Base-by-base conservation (phyloP, 2,797 vertebrate species). In the Myiotriccus ornatus region DNA sequence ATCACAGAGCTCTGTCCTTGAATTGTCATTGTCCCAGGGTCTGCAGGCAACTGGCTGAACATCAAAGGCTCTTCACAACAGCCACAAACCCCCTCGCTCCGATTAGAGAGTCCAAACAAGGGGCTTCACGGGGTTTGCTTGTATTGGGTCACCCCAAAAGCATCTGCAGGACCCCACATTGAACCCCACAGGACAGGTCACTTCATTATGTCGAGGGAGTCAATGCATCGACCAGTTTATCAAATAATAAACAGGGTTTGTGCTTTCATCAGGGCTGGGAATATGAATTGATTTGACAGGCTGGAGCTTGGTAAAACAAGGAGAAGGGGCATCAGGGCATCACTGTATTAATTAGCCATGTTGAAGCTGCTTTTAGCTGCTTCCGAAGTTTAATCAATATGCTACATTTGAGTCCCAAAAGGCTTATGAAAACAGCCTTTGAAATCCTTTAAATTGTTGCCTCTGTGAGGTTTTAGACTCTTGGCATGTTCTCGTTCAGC, bases 331-430 rank as follows among this genome's bases (percentile, higher is more conserved):
- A 96, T 95, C 44, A 3, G 95, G 96, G 94, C 96, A 97, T 94
- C 94, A 6, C 90, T 94, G 96, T 83, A 95, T 97, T 97, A 96
- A 97, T 97, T 97, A 97, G 93, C 95, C 67, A 59, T 85, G 91
- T 88, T 77, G 91, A 86, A 95, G 90, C 89, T 49, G 91, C 96
- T 95, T 95, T 96, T 90, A 96, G 96, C 95, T 86, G 84, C 88
- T 97, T 90, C 93, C 84, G 56, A 96, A 96, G 95, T 96, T 95
- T 96, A 97, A 97, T 97, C 97, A 97, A 97, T 97, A 96, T 64
- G 84, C 90, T 95, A 65, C 96, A 55, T 71, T 90, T 79, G 87
- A 96, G 90, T 95, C 96, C 94, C 95, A 77, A 96, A 96, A 95
- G 94, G 95, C 93, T 95, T 87, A 67, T 73, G 90, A 94, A 96